A percentile compares a stretch with the other conserved stretches of the same genome.
These are phyloP conservation scores for Trachymyrmex cornetzi DNA, from an alignment of 1,140 invertebrate species.

Conservation along the genomic window DNA sequence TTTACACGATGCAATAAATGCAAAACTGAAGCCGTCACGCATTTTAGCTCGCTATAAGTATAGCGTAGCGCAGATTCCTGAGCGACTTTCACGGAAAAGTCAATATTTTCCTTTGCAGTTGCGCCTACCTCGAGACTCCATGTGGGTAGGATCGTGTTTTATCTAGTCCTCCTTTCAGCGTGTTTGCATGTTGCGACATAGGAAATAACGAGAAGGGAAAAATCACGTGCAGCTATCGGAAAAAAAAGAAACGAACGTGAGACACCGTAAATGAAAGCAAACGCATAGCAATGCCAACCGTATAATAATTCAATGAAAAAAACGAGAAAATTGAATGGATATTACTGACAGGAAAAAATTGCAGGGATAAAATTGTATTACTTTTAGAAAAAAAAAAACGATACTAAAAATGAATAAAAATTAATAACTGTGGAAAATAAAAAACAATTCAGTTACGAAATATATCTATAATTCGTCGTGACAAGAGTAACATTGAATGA, in stretches of 20 bases:
- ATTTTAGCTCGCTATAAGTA: conserved; percentile 65
- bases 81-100: conserved; percentile 71
- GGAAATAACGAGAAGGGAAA: conserved; percentile 72
- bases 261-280: conserved; percentile 43
- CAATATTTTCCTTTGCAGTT: conserved; percentile 73
- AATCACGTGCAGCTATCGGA: conserved; percentile 47
- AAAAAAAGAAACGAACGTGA: conserved; percentile 32
- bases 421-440: neutral
- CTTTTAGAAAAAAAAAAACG: neutral
- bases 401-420: neutral
- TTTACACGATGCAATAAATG: conserved; percentile 35
- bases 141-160: conserved; percentile 70
- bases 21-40: conserved; percentile 44
- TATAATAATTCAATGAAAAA: conserved; percentile 2
- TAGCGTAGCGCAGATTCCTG: conserved; percentile 69
- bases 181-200: conserved; percentile 64
- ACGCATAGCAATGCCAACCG: neutral
- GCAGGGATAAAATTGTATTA: neutral
- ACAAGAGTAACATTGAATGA: neutral
- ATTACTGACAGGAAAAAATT: conserved; percentile 3
- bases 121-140: conserved; percentile 68
- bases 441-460: neutral
- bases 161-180: conserved; percentile 65
- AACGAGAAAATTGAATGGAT: neutral
- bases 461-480: neutral